A percentile compares a stretch with the other conserved stretches of the same genome.
Evolutionary conservation across 1,140 invertebrate genomes (phyloP).

Genomic region (Antheraea mylitta): DNA sequence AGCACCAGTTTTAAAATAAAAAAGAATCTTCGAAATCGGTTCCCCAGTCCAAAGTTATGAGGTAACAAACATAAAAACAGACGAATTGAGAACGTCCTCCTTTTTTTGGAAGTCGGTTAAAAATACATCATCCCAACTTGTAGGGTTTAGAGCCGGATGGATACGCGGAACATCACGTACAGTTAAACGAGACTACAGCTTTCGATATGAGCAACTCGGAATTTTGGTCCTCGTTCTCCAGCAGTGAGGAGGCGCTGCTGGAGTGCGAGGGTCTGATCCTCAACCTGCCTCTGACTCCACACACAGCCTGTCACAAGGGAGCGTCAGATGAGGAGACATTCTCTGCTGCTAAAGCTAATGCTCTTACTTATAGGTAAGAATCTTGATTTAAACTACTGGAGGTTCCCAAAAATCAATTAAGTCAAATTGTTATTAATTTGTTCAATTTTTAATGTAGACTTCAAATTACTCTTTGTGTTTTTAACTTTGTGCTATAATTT

Average conservation of each 20-base stretch:
- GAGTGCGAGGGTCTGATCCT: slow-evolving; percentile 87
- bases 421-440: too few species aligned
- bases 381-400: background rate
- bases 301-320: slow-evolving; percentile 74
- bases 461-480: too few species aligned
- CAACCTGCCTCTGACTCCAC: slow-evolving; percentile 84
- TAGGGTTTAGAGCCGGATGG: slow-evolving; percentile 81
- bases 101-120: too few species aligned
- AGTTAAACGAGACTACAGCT: slow-evolving; percentile 81
- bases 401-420: too few species aligned
- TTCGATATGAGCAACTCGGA: slow-evolving; percentile 86
- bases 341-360: slow-evolving; percentile 80
- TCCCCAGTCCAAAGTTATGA: too few species aligned
- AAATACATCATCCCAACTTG: slow-evolving; percentile 11
- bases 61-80: too few species aligned
- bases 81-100: too few species aligned
- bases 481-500: too few species aligned
- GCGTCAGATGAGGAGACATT: slow-evolving; percentile 64
- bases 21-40: too few species aligned
- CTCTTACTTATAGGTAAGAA: slow-evolving; percentile 82
- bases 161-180: slow-evolving; percentile 81
- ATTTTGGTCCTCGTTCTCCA: slow-evolving; percentile 88
- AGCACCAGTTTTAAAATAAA: too few species aligned
- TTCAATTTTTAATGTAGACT: too few species aligned
- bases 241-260: slow-evolving; percentile 85